Evolutionary conservation across 2,113 vertebrate species (phyloP).

Genomic region (Notechis scutatus): DNA sequence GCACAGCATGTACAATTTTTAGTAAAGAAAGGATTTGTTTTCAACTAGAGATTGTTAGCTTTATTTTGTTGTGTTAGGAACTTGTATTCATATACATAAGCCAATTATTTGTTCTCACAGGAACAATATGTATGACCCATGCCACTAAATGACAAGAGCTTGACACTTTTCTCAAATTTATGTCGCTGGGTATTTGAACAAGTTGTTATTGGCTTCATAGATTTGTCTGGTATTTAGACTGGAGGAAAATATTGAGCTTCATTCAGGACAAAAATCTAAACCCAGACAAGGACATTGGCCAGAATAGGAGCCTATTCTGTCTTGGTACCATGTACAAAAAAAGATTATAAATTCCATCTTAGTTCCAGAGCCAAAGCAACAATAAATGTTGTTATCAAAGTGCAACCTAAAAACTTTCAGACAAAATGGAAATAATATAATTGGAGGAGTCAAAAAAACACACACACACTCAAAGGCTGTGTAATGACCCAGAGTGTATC

Average conservation of each 20-base stretch:
- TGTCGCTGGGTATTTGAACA: constrained; percentile 40
- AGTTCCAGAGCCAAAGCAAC: neutral
- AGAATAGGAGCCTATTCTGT: constrained; percentile 29
- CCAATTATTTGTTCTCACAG: constrained; percentile 22
- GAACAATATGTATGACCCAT: constrained; percentile 21
- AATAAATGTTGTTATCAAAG: neutral
- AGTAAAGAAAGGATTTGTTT: neutral
- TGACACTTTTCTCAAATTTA: constrained; percentile 26
- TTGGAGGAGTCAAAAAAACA: neutral
- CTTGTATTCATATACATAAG: neutral
- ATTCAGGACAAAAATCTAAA: constrained; percentile 63
- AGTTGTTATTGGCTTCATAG: constrained; percentile 48
- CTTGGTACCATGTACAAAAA: constrained; percentile 24
- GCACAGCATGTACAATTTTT: neutral
- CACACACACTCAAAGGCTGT: neutral
- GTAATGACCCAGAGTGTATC: no score
- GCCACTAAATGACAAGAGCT: constrained; percentile 36
- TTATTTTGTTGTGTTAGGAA: constrained; percentile 33
- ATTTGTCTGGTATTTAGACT: constrained; percentile 62
- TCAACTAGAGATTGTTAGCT: constrained; percentile 12
- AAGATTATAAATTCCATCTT: constrained; percentile 35
- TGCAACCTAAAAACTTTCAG: neutral
- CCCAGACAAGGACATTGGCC: constrained; percentile 66
- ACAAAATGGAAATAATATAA: constrained; percentile 7
- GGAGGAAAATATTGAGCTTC: constrained; percentile 60